A percentile compares a stretch with the other conserved stretches of the same genome.
phyloP scores from a whole-genome alignment of 2,113 vertebrate genomes.

The Panthera leo region DNA sequence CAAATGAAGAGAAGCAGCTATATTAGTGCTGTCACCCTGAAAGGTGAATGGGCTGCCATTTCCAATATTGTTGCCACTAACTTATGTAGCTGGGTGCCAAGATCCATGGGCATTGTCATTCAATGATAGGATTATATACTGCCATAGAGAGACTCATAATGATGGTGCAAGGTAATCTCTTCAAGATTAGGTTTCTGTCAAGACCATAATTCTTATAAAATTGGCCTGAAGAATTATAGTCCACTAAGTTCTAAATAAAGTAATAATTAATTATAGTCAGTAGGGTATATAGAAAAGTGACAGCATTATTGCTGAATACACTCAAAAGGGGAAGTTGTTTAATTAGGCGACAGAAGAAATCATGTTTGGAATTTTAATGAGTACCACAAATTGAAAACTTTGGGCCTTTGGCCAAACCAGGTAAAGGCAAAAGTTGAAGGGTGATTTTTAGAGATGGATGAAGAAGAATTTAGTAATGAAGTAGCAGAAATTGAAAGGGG shows the following conservation, averaged over 20 bases:
- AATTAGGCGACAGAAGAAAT: conserved; percentile 61
- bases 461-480: conserved; percentile 26
- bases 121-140: conserved; percentile 41
- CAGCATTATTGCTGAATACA: conserved; percentile 62
- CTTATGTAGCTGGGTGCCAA: conserved; percentile 41
- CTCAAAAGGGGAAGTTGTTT: conserved; percentile 50
- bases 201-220: conserved; percentile 59
- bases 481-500: neutral
- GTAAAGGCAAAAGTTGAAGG: conserved; percentile 31
- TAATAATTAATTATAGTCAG: conserved; percentile 68
- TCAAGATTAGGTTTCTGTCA: conserved; percentile 67
- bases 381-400: neutral
- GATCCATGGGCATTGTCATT: conserved; percentile 36
- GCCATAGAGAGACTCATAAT: conserved; percentile 24
- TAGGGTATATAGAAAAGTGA: conserved; percentile 43
- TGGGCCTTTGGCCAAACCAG: conserved; percentile 37
- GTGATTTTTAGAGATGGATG: conserved; percentile 14
- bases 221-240: conserved; percentile 49
- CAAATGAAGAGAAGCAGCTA: conserved; percentile 62
- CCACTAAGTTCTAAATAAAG: conserved; percentile 61
- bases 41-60: conserved; percentile 68
- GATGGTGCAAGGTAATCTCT: conserved; percentile 7
- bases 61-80: conserved; percentile 64
- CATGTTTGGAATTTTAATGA: conserved; percentile 65
- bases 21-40: conserved; percentile 49